Conservation (phyloP, 2,113 vertebrate species). For the Brienomyrus brachyistius region DNA sequence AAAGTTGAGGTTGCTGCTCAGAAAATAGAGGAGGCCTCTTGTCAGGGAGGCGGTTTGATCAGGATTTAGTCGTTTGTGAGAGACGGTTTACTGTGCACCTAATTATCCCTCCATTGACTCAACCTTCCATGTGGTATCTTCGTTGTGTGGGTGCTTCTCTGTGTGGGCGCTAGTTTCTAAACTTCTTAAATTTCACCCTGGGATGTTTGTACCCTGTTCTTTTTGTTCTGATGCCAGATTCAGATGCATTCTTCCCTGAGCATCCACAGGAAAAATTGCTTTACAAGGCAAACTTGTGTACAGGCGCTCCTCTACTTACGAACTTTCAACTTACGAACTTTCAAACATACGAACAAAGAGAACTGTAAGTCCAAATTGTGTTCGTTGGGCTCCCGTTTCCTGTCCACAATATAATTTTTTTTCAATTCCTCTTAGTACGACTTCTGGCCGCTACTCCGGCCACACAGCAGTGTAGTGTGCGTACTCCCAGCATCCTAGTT, state of each 20-base stretch:
- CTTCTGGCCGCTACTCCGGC: too few species aligned
- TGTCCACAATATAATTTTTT: too few species aligned
- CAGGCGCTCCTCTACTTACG: too few species aligned
- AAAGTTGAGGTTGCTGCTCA: slow-evolving; percentile 7
- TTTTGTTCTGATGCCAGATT: slow-evolving; percentile 36
- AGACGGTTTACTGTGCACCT: slow-evolving; percentile 30
- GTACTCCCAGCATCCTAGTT: too few species aligned
- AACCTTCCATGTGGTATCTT: slow-evolving; percentile 22
- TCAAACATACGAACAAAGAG: too few species aligned
- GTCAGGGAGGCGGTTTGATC: slow-evolving; percentile 27
- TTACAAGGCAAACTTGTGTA: background rate
- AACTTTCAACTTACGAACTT: too few species aligned
- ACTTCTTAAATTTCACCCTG: slow-evolving; percentile 26
- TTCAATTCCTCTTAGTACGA: too few species aligned
- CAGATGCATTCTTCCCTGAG: slow-evolving; percentile 28
- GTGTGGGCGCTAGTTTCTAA: background rate
- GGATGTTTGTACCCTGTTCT: background rate
- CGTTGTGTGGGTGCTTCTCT: slow-evolving; percentile 8
- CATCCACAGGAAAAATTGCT: slow-evolving; percentile 31
- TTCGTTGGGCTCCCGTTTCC: too few species aligned
- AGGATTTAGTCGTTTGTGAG: slow-evolving; percentile 32
- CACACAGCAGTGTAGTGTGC: too few species aligned
- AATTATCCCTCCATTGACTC: slow-evolving; percentile 36
- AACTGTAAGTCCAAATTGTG: too few species aligned
- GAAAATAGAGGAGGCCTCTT: slow-evolving; percentile 16